Base-by-base conservation (phyloP, 2,888 invertebrate species). In the Synanthedon vespiformis region DNA sequence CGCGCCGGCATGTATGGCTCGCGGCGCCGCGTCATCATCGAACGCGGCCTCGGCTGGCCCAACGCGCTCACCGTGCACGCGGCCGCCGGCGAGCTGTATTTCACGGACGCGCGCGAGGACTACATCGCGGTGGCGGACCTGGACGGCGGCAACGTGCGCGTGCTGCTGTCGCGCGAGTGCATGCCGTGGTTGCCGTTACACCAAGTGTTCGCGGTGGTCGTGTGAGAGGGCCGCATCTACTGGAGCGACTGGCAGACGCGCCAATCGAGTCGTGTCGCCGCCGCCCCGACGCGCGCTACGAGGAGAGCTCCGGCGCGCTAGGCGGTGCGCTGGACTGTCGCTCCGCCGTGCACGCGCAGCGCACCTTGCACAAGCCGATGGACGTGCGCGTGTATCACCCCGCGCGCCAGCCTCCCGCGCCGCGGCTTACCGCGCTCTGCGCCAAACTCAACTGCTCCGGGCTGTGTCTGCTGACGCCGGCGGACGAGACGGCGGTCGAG, bases 241-340 rank as follows among this genome's bases (percentile, higher is more conserved):
- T 97, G 96, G 96, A 94, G 94, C 27, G 97, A 97, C 86, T 97
- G 96, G 96, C 96, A 96, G 85, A 93, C 94, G 51, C 92, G 95
- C 74, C 91, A 34, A 90, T 97, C 49, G 95, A 96, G 78, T 83
- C 92, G 56, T 93, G 90, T 62, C 75, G 77, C 47, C 78, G 77
- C 1, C 64, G 78, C 1, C 80, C 81, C 47, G 59, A 60, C 56
- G 56, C 53, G 18, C 63, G 54, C 58, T 72, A 66, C 62, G 55
- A 57, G 56, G 60, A 60, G 52, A 14, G 51, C 22, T 47, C 16
- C 52, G 40, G 51, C 50, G 40, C 40, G 48, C 50, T 52, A 10
- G 73, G 75, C 61, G 83, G 81, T 57, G 84, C 84, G 52, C 66
- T 63, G 65, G 70, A 92, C 59, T 93, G 93, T 68, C 89, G 90